Base-by-base conservation (phyloP, 2,888 invertebrate genomes). In the Oscheius onirici region DNA sequence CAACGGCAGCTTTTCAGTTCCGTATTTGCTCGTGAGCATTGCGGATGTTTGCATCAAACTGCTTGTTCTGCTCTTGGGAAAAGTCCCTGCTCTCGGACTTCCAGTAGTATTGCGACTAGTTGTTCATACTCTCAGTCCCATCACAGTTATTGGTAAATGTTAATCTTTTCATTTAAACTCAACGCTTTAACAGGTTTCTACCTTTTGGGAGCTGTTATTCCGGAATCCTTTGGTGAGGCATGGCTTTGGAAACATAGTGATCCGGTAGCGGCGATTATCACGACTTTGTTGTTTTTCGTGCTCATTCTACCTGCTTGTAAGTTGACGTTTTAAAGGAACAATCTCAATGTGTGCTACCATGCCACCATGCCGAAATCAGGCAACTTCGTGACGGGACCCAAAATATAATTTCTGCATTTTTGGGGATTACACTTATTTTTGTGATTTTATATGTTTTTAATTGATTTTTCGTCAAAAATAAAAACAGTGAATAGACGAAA, bases 221-320 rank as follows among this genome's bases (percentile, higher is more conserved):
- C 66, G 3, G 40, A 17, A 34, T 66, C 66, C 3, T 17, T 66
- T 22, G 66, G 66, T 22, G 66, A 66, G 8, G 24, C 20, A 5
- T 66, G 66, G 66, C n/a, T 70, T 6, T 63, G 63, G 61, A 40
- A 52, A 40, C 63, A 63, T 24, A 26, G 26, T 51, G 70, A 70
- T 22, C 70, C 70, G 3, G 13, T 61, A 5, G 34, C 54, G 13
- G 44, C 70, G 3, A 51, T 70, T 5, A 17, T 61, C 2, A 41
- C 61, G 44, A 41, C 52, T 8, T 5, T 63, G 1, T 3, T 40
- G 10, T 70, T 52, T 43, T 51, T 63, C 6, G 54, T 24, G 5
- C 43, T 70, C 26, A 70, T 70, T 41, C 28, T 51, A 10, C 61
- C 61, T 13, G 63, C 52, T 3, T 70, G 70, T 70, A 28, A 70